These are phyloP conservation scores for Xanthia togata DNA, from an alignment of 2,888 invertebrate species.

Conservation along the genomic window DNA sequence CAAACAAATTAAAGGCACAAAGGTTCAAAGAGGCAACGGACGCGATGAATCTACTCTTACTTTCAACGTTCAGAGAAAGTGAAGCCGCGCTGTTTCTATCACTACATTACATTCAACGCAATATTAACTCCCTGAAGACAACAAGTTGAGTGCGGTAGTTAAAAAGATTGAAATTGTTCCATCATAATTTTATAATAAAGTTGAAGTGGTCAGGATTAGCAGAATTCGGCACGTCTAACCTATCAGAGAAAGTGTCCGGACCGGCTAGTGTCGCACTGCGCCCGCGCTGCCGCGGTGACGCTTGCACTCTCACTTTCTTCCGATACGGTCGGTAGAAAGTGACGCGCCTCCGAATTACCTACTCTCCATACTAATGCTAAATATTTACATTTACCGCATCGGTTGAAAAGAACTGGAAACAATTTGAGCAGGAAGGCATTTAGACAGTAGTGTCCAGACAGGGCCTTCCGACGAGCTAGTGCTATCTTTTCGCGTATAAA, in stretches of 20 bases:
- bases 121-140: not conserved
- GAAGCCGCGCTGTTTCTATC: conserved; percentile 21
- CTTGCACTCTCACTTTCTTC: conserved; percentile 74
- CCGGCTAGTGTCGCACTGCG: conserved; percentile 49
- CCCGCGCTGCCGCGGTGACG: conserved; percentile 57
- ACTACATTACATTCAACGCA: conserved; percentile 33
- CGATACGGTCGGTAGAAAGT: conserved; percentile 72
- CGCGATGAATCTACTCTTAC: conserved; percentile 35
- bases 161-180: not conserved
- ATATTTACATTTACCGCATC: conserved; percentile 12
- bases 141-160: not conserved
- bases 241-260: conserved; percentile 63
- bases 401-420: not conserved
- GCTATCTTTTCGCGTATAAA: not conserved
- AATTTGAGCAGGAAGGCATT: not conserved
- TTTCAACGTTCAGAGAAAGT: conserved; percentile 60
- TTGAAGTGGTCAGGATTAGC: conserved; percentile 22
- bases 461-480: not conserved
- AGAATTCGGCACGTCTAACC: conserved; percentile 57
- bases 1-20: not conserved
- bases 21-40: not conserved
- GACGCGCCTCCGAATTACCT: conserved; percentile 67
- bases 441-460: not conserved
- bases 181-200: not conserved
- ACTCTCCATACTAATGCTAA: conserved; percentile 60